Conservation (phyloP, 1,140 invertebrate species). For the Sitobion miscanthi region DNA sequence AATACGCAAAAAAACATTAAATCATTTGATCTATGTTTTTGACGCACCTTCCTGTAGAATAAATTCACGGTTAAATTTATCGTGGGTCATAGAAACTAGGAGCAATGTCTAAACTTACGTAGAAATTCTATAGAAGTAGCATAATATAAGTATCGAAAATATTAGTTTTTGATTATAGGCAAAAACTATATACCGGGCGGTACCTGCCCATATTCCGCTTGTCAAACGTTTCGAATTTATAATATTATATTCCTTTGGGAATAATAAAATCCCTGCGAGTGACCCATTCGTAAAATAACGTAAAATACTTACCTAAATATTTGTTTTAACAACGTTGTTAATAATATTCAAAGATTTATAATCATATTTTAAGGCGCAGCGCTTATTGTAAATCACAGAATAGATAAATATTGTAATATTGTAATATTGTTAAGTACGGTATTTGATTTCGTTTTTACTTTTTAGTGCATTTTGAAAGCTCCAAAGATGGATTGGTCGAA, state of each 20-base stretch:
- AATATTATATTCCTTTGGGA: not conserved
- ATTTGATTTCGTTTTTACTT: not conserved
- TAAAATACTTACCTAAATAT: not conserved
- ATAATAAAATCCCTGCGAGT: not conserved
- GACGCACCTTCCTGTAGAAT: not conserved
- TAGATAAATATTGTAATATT: too few relatives aligned
- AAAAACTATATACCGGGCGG: too few relatives aligned
- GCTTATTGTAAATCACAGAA: not conserved
- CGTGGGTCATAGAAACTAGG: not conserved
- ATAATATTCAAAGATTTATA: not conserved
- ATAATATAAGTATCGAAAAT: not conserved
- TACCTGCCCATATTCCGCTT: too few relatives aligned
- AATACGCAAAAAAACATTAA: accelerated
- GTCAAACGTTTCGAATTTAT: not conserved
- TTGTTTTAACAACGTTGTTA: not conserved
- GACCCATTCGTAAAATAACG: not conserved
- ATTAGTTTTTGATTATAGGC: not conserved
- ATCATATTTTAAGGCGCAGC: not conserved
- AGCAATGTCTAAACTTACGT: not conserved
- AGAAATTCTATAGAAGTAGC: not conserved
- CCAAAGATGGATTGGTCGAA: not conserved
- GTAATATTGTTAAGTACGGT: not conserved
- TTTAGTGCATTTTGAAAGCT: constrained; percentile 44
- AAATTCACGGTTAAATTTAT: not conserved
- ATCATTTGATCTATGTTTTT: not conserved